Evolutionary conservation across 2,797 vertebrate genomes (phyloP).

Genomic region (Pygocentrus nattereri): DNA sequence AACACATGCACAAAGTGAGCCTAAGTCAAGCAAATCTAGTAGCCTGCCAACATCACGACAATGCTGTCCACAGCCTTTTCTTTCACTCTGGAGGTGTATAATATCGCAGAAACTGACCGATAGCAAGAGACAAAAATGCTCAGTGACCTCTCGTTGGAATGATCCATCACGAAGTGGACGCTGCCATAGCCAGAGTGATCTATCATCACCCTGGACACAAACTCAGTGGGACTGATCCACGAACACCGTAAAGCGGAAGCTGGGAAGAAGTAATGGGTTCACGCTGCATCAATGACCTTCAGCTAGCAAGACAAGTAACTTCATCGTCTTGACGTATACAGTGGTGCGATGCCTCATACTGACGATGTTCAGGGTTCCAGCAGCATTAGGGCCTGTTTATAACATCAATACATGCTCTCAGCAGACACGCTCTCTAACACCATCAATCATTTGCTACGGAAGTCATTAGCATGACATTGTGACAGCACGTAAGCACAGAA

Average conservation of each 20-base stretch:
- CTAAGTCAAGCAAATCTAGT: neutral
- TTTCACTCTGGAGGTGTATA: neutral
- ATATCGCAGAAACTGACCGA: neutral
- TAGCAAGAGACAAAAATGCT: neutral
- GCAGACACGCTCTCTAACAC: neutral
- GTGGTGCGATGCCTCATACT: neutral
- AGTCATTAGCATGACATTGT: neutral
- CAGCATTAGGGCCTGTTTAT: neutral
- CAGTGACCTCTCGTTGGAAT: slow-evolving; percentile 4
- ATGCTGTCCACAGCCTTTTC: neutral
- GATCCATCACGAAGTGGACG: neutral
- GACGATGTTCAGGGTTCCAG: neutral
- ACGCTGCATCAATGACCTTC: neutral
- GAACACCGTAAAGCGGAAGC: neutral
- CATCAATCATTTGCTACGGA: neutral
- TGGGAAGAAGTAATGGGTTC: neutral
- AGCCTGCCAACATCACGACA: neutral
- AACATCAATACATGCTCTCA: neutral
- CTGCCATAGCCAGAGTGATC: neutral
- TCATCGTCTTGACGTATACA: neutral
- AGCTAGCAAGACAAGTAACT: neutral
- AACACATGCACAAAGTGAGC: neutral
- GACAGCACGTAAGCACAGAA: neutral
- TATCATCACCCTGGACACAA: slow-evolving; percentile 1
- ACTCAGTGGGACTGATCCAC: neutral